These are phyloP conservation scores for Tethea ocularis DNA, from an alignment of 2,888 invertebrate genomes.

Conservation along the genomic window DNA sequence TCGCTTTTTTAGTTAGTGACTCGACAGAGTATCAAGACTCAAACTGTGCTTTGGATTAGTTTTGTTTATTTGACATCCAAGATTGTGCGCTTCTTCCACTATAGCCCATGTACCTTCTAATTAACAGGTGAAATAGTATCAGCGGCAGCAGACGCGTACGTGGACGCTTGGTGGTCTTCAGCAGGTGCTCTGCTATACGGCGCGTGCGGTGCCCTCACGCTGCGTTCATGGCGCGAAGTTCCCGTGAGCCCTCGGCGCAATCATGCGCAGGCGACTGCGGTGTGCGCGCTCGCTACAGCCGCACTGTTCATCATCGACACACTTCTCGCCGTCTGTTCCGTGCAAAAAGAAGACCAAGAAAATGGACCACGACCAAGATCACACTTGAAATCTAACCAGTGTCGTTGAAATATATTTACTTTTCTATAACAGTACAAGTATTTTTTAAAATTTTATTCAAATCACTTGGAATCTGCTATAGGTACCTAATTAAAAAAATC, in stretches of 20 bases:
- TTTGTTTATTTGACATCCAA: too few relatives aligned
- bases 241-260: slow-evolving; percentile 48
- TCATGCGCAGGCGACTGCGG: slow-evolving; percentile 55
- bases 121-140: slow-evolving; percentile 68
- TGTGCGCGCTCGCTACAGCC: slow-evolving; percentile 61
- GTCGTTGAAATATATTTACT: slow-evolving; percentile 27
- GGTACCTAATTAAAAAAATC: too few relatives aligned
- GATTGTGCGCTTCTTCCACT: background rate
- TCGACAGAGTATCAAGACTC: too few relatives aligned
- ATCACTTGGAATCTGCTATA: background rate
- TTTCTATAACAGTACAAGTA: slow-evolving; percentile 1
- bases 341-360: slow-evolving; percentile 45
- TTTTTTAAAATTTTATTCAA: background rate
- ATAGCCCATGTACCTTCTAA: background rate
- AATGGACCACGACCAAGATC: slow-evolving; percentile 51
- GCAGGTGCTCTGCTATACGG: slow-evolving; percentile 62
- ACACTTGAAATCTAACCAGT: slow-evolving; percentile 37
- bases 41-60: too few relatives aligned
- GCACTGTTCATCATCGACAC: slow-evolving; percentile 61
- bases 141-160: slow-evolving; percentile 69
- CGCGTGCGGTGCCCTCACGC: slow-evolving; percentile 60
- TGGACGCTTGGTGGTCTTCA: slow-evolving; percentile 77
- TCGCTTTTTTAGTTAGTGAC: too few relatives aligned
- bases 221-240: slow-evolving; percentile 62
- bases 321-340: slow-evolving; percentile 62